Base-by-base conservation (phyloP, 2,113 vertebrate genomes). In the Anser brachyrhynchus region DNA sequence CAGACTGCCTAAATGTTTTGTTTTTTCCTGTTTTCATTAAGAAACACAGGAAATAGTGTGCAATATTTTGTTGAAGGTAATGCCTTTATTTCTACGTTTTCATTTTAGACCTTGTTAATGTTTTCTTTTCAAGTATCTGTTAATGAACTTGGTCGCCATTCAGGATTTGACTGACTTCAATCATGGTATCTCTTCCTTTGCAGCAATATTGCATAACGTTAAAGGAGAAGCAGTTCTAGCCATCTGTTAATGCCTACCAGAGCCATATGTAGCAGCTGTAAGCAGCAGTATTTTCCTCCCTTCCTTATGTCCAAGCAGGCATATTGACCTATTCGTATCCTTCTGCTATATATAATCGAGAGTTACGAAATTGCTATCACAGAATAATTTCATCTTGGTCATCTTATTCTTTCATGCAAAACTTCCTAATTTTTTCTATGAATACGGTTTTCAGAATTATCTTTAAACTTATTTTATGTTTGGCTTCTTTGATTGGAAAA, bases 191-290 rank as follows among this genome's bases (percentile, higher is more conserved):
- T 0, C 39, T 74, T 90, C 65, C 46, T 95, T 85, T 85, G n/a
- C 75, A 88, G 87, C 37, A 66, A 11, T 77, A 64, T 92, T 96
- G 90, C 49, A 41, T 95, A 89, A 87, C 0, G 11, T 81, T 86
- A 67, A 93, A 87, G 79, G 85, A 49, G 69, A 84, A 71, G 87
- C 83, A 81, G 72, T 43, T 43, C 73, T 33, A 72, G 87, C 92
- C 95, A 93, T 96, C 97, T 96, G 95, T 72, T 84, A 77, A 9
- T 92, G 95, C 61, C 81, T 89, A 5, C 87, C 55, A 74, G 86
- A 91, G 92, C 93, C 84, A 58, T 86, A 87, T 79, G 92, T 87
- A 51, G 89, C 92, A 92, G 92, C 92, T 96, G 85, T 75, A 89
- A 94, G 93, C 88, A 90, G 89, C 80, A 92, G 86, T 87, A 37